A percentile compares a stretch with the other conserved stretches of the same genome.
These are phyloP conservation scores for Mirza zaza DNA, from an alignment of 2,113 vertebrate species.

Conservation along the genomic window DNA sequence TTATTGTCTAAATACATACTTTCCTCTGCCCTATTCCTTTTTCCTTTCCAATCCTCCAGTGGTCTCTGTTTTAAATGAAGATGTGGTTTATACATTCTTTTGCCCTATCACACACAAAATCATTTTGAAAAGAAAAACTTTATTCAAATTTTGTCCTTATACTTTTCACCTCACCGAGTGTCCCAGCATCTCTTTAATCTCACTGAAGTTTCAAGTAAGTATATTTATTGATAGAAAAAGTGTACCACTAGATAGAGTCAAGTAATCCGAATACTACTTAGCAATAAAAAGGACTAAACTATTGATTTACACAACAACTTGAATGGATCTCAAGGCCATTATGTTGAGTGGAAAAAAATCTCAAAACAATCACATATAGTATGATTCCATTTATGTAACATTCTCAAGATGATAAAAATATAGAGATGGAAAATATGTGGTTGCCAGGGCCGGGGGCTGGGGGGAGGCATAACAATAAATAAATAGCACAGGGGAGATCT, in stretches of 20 bases:
- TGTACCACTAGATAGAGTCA: neutral
- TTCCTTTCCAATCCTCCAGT: neutral
- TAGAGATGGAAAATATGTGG: neutral
- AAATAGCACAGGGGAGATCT: neutral
- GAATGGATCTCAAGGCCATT: neutral
- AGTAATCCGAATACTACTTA: neutral
- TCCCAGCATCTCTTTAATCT: neutral
- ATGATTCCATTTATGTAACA: neutral
- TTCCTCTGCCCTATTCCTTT: neutral
- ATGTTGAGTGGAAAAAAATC: neutral
- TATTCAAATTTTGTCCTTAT: neutral
- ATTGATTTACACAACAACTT: neutral
- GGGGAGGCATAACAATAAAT: neutral
- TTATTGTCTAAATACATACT: neutral
- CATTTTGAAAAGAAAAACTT: slow-evolving; percentile 32
- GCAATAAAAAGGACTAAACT: neutral
- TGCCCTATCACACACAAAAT: neutral
- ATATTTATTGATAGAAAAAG: neutral
- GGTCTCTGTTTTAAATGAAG: neutral
- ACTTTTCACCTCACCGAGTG: neutral
- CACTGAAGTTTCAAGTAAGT: neutral
- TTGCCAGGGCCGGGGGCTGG: neutral
- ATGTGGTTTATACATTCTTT: neutral
- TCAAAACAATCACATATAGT: neutral
- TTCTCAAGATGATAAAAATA: neutral